These are phyloP conservation scores for Chiridota heheva DNA, from an alignment of 35 echinoderm and acorn worm genomes.

Conservation along the genomic window DNA sequence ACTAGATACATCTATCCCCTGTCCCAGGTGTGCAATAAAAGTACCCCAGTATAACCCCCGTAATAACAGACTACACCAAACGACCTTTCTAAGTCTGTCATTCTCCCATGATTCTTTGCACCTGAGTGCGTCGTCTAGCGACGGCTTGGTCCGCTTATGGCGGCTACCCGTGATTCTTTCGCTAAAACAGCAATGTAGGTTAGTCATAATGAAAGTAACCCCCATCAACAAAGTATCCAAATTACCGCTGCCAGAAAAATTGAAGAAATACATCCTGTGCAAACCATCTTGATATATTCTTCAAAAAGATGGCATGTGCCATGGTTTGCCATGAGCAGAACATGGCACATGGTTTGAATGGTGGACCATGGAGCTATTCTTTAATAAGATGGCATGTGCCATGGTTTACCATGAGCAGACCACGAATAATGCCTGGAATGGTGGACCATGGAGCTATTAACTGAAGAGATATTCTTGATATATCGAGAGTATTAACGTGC, in stretches of 20 bases:
- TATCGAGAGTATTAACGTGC: no score
- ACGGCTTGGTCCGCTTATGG: slow-evolving; percentile 70
- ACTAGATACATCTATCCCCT: slow-evolving; percentile 64
- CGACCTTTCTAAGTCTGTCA: slow-evolving; percentile 53
- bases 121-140: slow-evolving; percentile 67
- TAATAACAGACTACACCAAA: slow-evolving; percentile 1
- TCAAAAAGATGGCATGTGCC: no score
- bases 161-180: slow-evolving; percentile 46
- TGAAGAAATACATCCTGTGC: slow-evolving; percentile 71
- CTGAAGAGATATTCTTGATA: no score
- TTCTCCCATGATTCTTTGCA: slow-evolving; percentile 80
- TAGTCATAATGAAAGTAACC: slow-evolving; percentile 67
- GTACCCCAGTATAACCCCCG: slow-evolving; percentile 34
- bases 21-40: slow-evolving; percentile 69
- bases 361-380: no score
- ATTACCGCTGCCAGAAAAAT: slow-evolving; percentile 64
- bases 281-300: slow-evolving; percentile 39
- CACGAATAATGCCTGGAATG: no score
- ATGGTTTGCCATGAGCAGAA: no score
- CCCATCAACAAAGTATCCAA: slow-evolving; percentile 62
- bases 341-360: no score
- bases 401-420: no score
- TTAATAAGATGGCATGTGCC: no score
- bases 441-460: no score
- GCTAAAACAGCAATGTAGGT: slow-evolving; percentile 57